These are phyloP conservation scores for Exocentrus adspersus DNA, from an alignment of 2,888 invertebrate species.

Conservation along the genomic window DNA sequence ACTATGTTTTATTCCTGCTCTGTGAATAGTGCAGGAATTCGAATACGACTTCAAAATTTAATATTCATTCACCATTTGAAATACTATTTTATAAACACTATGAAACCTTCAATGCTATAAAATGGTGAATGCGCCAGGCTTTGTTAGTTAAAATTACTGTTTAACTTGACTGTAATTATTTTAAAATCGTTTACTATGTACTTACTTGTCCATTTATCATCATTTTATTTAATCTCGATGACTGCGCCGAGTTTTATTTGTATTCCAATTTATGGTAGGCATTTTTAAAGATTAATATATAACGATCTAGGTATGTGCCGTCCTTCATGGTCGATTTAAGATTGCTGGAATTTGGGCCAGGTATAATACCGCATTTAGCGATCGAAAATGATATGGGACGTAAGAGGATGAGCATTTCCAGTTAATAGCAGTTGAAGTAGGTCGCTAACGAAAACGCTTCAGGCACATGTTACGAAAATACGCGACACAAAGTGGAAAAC, in stretches of 20 bases:
- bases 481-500: neutral
- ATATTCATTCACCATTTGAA: too few species aligned
- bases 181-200: too few species aligned
- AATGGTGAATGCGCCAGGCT: neutral
- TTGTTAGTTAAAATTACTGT: too few species aligned
- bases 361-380: neutral
- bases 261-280: too few species aligned
- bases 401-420: neutral
- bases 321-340: neutral
- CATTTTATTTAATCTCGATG: too few species aligned
- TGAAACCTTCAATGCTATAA: neutral
- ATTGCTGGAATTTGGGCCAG: neutral
- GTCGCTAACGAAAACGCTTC: neutral
- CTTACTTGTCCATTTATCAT: too few species aligned
- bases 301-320: neutral
- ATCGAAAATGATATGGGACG: neutral
- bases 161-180: too few species aligned
- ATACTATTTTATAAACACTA: neutral
- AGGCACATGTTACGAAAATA: neutral
- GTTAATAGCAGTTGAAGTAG: neutral
- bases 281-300: too few species aligned
- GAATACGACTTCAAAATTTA: too few species aligned
- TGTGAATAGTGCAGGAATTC: too few species aligned
- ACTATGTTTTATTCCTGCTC: too few species aligned
- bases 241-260: too few species aligned